Conservation (phyloP, 2,888 invertebrate genomes). For the Clepsis dumicolana region DNA sequence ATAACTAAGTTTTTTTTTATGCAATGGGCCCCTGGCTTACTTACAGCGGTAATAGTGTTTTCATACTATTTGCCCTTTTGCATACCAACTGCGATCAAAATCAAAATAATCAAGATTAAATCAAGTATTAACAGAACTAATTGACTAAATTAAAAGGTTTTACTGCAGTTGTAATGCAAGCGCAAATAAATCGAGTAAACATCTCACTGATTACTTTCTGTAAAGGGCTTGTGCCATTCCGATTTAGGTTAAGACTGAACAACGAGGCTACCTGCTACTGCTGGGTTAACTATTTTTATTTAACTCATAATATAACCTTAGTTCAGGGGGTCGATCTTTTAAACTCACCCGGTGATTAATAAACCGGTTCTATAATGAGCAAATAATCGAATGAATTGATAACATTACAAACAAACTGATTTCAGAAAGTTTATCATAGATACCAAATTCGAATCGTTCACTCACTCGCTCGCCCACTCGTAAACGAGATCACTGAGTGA, state of each 20-base stretch:
- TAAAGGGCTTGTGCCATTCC: constrained; percentile 35
- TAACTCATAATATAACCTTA: no score
- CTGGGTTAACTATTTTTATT: neutral
- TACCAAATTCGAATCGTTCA: no score
- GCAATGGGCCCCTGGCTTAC: neutral
- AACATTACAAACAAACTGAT: no score
- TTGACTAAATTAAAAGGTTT: neutral
- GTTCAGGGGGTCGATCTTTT: no score
- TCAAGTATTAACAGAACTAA: no score
- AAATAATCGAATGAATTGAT: no score
- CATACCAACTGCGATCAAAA: neutral
- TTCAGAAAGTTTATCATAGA: no score
- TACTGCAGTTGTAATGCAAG: neutral
- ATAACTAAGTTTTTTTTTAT: neutral
- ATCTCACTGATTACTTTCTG: constrained; percentile 25
- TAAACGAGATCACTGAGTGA: no score
- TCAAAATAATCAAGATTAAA: no score
- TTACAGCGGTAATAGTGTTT: neutral
- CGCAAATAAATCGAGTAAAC: neutral
- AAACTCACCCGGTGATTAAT: no score
- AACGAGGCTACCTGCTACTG: constrained; percentile 23
- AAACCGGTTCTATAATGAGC: no score
- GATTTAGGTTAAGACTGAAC: constrained; percentile 27
- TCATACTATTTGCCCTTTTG: neutral
- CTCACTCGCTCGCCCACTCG: no score